phyloP scores from a whole-genome alignment of 2,888 invertebrate genomes.

The Stenichneumon culpator region DNA sequence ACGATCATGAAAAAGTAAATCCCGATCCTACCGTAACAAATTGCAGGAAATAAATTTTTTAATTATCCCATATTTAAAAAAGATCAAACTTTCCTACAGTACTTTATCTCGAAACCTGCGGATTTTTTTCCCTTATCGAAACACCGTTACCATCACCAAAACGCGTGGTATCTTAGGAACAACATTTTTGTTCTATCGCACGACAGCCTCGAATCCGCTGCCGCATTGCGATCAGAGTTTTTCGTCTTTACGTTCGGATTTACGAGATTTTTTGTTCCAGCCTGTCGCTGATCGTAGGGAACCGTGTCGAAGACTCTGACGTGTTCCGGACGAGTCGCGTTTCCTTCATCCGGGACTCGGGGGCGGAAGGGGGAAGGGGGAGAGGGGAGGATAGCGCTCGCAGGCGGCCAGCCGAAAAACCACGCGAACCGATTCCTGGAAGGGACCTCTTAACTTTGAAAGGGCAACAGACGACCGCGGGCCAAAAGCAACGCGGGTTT shows the following conservation, averaged over 20 bases:
- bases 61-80: too few species aligned
- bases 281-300: constrained; percentile 15
- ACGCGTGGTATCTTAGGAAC: too few species aligned
- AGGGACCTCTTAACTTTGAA: constrained; percentile 76
- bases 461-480: constrained; percentile 65
- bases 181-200: too few species aligned
- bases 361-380: constrained; percentile 19
- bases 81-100: too few species aligned
- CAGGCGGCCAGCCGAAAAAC: constrained; percentile 76
- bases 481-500: constrained; percentile 55
- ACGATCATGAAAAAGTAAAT: too few species aligned
- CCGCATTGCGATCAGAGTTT: background rate
- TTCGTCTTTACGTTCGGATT: background rate
- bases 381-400: constrained; percentile 22
- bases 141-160: too few species aligned
- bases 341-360: constrained; percentile 58
- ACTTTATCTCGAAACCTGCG: too few species aligned
- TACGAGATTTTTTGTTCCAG: background rate
- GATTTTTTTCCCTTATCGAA: too few species aligned
- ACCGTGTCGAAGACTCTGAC: constrained; percentile 25
- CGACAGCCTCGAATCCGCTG: background rate
- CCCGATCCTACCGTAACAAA: too few species aligned
- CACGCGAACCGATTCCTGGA: constrained; percentile 81
- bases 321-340: constrained; percentile 63
- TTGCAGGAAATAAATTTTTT: too few species aligned